Conservation (phyloP, 2,113 vertebrate genomes). For the Columba livia region DNA sequence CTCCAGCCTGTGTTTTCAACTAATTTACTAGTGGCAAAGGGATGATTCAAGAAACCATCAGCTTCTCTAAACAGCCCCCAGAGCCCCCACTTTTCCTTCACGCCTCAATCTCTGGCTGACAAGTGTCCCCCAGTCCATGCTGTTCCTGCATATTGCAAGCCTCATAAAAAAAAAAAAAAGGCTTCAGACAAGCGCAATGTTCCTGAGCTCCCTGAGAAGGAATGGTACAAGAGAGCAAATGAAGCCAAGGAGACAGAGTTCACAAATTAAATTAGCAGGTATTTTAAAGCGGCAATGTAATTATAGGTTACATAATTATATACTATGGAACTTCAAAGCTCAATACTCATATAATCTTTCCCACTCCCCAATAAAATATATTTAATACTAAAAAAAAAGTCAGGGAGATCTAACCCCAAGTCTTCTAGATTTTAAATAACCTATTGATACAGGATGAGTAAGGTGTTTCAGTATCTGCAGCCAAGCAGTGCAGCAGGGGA, state of each 20-base stretch:
- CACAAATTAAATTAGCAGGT: constrained; percentile 20
- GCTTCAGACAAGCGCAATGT: background rate
- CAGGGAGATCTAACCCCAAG: background rate
- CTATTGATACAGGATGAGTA: background rate
- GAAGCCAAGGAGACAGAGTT: background rate
- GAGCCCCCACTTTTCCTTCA: background rate
- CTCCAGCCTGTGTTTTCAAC: background rate
- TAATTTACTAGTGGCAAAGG: background rate
- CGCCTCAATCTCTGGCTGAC: background rate
- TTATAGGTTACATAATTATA: background rate
- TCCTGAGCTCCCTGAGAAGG: background rate
- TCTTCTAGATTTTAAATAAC: background rate
- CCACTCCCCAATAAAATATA: background rate
- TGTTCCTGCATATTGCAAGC: background rate
- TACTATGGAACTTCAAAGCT: background rate
- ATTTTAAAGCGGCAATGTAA: background rate
- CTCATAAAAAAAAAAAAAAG: background rate
- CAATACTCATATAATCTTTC: background rate
- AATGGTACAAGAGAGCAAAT: background rate
- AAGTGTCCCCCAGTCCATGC: background rate
- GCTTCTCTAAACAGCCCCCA: background rate
- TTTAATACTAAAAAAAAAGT: background rate
- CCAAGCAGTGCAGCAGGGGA: background rate
- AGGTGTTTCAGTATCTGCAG: background rate
- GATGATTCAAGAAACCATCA: background rate